phyloP scores from a whole-genome alignment of 2,113 vertebrate species.

The Rattus norvegicus region DNA sequence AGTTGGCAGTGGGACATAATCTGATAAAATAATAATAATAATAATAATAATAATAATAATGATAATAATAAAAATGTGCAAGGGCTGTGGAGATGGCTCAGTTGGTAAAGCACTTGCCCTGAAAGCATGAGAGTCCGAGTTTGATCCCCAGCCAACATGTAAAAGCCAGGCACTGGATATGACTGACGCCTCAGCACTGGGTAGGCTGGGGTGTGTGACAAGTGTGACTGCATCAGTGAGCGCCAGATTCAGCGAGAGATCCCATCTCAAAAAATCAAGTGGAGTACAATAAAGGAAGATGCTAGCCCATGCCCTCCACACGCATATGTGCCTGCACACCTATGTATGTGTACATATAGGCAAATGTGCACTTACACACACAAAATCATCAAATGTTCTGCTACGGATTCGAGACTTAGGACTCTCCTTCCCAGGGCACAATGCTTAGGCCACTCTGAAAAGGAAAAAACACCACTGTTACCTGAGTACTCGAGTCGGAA shows the following conservation, averaged over 20 bases:
- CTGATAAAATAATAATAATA: background rate
- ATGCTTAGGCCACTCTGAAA: background rate
- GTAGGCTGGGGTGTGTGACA: too few relatives aligned
- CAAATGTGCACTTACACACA: background rate
- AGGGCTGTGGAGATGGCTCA: background rate
- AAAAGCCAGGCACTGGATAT: background rate
- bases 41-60: background rate
- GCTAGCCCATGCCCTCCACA: background rate
- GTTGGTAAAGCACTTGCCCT: background rate
- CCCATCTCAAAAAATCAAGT: background rate
- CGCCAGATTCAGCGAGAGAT: background rate
- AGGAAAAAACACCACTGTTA: slow-evolving; percentile 51
- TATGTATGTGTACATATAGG: background rate
- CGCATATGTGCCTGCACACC: background rate
- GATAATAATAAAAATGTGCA: background rate
- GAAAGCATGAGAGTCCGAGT: background rate
- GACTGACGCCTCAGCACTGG: too few relatives aligned
- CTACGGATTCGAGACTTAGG: background rate
- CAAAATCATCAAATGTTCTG: background rate
- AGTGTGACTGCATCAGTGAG: background rate
- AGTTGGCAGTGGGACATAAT: background rate
- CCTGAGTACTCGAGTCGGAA: slow-evolving; percentile 82
- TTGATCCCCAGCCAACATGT: background rate
- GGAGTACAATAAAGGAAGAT: background rate
- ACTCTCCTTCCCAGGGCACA: background rate